Base-by-base conservation (phyloP, 2,797 vertebrate genomes). In the Psittacula echo region DNA sequence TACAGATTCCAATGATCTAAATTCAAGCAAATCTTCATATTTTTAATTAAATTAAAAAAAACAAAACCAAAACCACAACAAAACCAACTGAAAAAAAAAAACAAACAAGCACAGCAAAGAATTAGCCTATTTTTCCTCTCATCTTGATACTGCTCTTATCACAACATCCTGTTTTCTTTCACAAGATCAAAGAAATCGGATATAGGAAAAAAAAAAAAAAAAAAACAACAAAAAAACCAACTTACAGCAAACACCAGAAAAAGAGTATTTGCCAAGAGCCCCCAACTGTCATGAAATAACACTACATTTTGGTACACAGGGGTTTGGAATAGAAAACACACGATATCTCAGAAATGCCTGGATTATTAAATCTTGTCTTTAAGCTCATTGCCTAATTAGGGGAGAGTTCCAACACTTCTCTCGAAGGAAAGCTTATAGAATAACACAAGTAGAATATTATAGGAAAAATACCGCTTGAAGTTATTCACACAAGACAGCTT, bases 81-180 rank as follows among this genome's bases (percentile, higher is more conserved):
- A 37, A 58, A 58, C 10, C n/a, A 34, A 26, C 15, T 60, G 20
- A 56, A 60, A 24, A 60, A 37, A 47, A 30, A 47, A 30, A 12
- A 12, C 17, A 37, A 81, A 42, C 27, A 54, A 48, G 10, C 29
- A 47, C 51, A 27, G 47, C 4, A 48, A 82, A 85, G 17, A 87
- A 62, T 45, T 56, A 61, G 14, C 8, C 22, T 83, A 41, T 4
- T 74, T 93, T 84, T 79, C 17, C 11, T 88, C 70, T 91, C 30
- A 32, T 83, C 62, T 75, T 75, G 66, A 61, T 80, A 68, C 84
- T 32, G 14, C 9, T 85, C 19, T 71, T 91, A 64, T 53, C 68
- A 53, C 84, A 93, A 74, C 54, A 87, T 74, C 58, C 81, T 78
- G 62, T 48, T 94, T 82, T 89, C 61, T 85, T 93, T 82, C 48